These are phyloP conservation scores for Spodoptera frugiperda DNA, from an alignment of 1,140 invertebrate genomes.

Conservation along the genomic window DNA sequence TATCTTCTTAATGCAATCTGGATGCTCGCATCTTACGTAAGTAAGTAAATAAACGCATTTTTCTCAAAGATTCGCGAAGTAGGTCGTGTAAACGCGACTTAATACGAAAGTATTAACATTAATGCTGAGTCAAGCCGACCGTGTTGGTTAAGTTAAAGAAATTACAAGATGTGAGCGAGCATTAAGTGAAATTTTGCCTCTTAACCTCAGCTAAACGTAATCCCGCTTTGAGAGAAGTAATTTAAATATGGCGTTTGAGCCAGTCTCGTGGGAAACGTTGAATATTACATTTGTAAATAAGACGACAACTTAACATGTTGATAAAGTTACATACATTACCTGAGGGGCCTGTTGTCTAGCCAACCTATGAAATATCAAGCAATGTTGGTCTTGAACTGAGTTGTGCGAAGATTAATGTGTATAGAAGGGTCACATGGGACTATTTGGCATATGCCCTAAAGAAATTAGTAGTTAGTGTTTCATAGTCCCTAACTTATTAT, in stretches of 20 bases:
- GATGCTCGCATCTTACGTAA: constrained; percentile 2
- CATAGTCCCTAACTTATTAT: constrained; percentile 27
- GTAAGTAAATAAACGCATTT: constrained; percentile 5
- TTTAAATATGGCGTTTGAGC: constrained; percentile 51
- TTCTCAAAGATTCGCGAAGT: constrained; percentile 5
- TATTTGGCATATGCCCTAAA: constrained; percentile 25
- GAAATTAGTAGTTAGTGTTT: constrained; percentile 27
- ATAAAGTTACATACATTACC: constrained; percentile 37
- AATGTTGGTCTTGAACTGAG: constrained; percentile 19
- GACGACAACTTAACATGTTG: constrained; percentile 53
- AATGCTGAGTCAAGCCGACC: constrained; percentile 18
- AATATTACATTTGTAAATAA: constrained; percentile 60
- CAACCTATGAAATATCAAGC: constrained; percentile 40
- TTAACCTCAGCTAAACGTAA: constrained; percentile 56
- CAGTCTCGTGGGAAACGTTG: constrained; percentile 48
- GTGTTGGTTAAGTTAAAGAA: constrained; percentile 53
- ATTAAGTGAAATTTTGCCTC: constrained; percentile 55
- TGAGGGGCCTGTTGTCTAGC: constrained; percentile 32
- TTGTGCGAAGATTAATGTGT: constrained; percentile 25
- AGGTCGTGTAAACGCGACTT: constrained; percentile 25
- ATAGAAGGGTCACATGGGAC: constrained; percentile 20
- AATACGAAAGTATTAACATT: constrained; percentile 31
- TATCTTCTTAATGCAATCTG: constrained; percentile 15
- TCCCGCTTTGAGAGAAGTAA: constrained; percentile 56
- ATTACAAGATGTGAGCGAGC: constrained; percentile 53